Evolutionary conservation across 2,888 invertebrate genomes (phyloP).

Genomic region (Mesodorylaimus sp.): DNA sequence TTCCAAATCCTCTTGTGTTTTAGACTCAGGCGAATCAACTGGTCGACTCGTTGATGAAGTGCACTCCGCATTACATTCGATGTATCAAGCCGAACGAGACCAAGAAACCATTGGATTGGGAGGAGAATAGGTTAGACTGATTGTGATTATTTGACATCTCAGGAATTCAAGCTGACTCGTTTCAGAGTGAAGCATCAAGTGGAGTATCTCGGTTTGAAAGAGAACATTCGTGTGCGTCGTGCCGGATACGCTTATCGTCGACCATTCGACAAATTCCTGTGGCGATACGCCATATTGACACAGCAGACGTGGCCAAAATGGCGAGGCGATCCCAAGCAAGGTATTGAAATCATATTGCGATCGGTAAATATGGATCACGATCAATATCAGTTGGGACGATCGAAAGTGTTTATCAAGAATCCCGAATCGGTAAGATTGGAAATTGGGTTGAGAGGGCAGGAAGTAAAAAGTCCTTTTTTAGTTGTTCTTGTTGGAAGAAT

Average conservation of each 20-base stretch:
- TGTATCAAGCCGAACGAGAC: slow-evolving; percentile 54
- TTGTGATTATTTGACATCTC: not conserved
- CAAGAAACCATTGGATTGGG: slow-evolving; percentile 47
- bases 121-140: slow-evolving; percentile 34
- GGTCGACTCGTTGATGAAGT: slow-evolving; percentile 46
- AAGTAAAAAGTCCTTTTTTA: slow-evolving; percentile 24
- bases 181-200: slow-evolving; percentile 46
- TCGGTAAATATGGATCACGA: slow-evolving; percentile 42
- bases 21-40: slow-evolving; percentile 46
- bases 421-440: slow-evolving; percentile 40
- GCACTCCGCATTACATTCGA: slow-evolving; percentile 49
- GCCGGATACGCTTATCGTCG: slow-evolving; percentile 50
- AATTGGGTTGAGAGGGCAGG: not conserved
- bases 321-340: slow-evolving; percentile 40
- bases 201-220: slow-evolving; percentile 48
- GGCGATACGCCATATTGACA: slow-evolving; percentile 46
- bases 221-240: slow-evolving; percentile 47
- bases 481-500: slow-evolving; percentile 49
- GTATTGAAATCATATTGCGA: slow-evolving; percentile 41
- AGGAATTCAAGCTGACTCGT: slow-evolving; percentile 3
- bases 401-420: slow-evolving; percentile 50
- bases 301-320: slow-evolving; percentile 46
- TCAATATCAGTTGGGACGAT: slow-evolving; percentile 46
- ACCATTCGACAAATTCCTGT: slow-evolving; percentile 44
- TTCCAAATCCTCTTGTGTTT: slow-evolving; percentile 13